These are phyloP conservation scores for Solen grandis DNA, from an alignment of 1,140 invertebrate species.

Conservation along the genomic window DNA sequence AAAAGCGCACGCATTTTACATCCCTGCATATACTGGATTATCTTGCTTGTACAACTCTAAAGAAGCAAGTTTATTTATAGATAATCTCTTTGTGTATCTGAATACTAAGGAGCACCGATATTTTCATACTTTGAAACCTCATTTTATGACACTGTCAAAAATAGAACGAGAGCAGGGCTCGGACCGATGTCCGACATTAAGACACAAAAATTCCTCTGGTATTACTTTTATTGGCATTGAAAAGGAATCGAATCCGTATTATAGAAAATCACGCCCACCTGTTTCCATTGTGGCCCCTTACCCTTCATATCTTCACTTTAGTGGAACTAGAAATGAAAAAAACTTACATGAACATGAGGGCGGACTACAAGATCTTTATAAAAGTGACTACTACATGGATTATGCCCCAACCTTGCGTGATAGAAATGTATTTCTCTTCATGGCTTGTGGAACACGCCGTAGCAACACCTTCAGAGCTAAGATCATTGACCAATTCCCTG, in stretches of 20 bases:
- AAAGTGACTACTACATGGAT: constrained; percentile 6
- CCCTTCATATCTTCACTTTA: constrained; percentile 69
- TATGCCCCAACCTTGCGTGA: constrained; percentile 14
- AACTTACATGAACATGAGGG: constrained; percentile 5
- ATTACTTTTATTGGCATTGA: constrained; percentile 67
- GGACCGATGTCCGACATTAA: constrained; percentile 58
- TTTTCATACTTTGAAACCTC: constrained; percentile 62
- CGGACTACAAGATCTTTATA: background rate
- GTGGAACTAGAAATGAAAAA: background rate
- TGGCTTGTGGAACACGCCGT: constrained; percentile 51
- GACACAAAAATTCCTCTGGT: constrained; percentile 32
- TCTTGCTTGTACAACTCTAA: constrained; percentile 51
- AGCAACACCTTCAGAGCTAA: constrained; percentile 54
- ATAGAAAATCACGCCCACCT: background rate
- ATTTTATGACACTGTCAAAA: constrained; percentile 67
- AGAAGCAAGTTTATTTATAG: constrained; percentile 13
- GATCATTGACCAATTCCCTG: constrained; percentile 65
- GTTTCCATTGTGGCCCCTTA: constrained; percentile 67
- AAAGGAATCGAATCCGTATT: constrained; percentile 49
- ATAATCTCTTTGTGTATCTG: constrained; percentile 51
- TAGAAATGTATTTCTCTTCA: constrained; percentile 62
- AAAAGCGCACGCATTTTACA: constrained; percentile 71
- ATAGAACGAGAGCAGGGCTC: constrained; percentile 65
- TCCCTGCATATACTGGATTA: constrained; percentile 68
- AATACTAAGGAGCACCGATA: constrained; percentile 16